Percentiles rank a stretch among this genome's conserved stretches.
Conservation (phyloP, 2,888 invertebrate genomes). For the Drosophila merina region DNA sequence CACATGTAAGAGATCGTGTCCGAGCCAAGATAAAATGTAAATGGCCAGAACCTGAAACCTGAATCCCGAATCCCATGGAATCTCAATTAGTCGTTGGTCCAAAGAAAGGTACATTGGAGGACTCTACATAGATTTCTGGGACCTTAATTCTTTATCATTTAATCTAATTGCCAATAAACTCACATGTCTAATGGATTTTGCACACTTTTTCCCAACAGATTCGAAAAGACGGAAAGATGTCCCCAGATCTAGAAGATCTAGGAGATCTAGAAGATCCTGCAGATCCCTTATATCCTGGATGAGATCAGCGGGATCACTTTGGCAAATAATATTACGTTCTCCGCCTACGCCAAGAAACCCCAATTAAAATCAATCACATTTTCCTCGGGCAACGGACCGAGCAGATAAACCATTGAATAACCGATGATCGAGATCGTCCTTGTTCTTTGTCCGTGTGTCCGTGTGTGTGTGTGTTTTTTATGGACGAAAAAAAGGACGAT, state of each 20-base stretch:
- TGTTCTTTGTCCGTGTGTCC: constrained; percentile 2
- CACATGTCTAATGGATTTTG: constrained; percentile 76
- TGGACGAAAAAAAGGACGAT: constrained; percentile 17
- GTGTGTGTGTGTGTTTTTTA: constrained; percentile 12
- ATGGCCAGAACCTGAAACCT: constrained; percentile 44
- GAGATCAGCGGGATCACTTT: constrained; percentile 32
- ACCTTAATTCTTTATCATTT: constrained; percentile 8
- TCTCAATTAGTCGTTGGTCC: constrained; percentile 21
- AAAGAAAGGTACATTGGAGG: constrained; percentile 10
- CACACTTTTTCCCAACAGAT: constrained; percentile 65
- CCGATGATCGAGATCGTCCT: constrained; percentile 42
- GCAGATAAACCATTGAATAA: constrained; percentile 63
- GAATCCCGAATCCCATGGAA: constrained; percentile 1
- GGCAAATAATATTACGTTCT: constrained; percentile 51
- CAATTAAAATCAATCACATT: constrained; percentile 78
- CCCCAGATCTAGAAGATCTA: constrained; percentile 18
- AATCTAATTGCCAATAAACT: constrained; percentile 67
- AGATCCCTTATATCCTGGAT: constrained; percentile 3
- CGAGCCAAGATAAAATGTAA: constrained; percentile 42
- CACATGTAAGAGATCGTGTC: constrained; percentile 34
- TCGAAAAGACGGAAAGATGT: constrained; percentile 31
- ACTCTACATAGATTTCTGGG: too few relatives aligned
- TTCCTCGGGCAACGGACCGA: constrained; percentile 56
- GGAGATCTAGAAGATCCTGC: constrained; percentile 53
- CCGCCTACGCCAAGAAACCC: constrained; percentile 31